Base-by-base conservation (phyloP, 2,797 vertebrate species). In the Chelonia mydas region DNA sequence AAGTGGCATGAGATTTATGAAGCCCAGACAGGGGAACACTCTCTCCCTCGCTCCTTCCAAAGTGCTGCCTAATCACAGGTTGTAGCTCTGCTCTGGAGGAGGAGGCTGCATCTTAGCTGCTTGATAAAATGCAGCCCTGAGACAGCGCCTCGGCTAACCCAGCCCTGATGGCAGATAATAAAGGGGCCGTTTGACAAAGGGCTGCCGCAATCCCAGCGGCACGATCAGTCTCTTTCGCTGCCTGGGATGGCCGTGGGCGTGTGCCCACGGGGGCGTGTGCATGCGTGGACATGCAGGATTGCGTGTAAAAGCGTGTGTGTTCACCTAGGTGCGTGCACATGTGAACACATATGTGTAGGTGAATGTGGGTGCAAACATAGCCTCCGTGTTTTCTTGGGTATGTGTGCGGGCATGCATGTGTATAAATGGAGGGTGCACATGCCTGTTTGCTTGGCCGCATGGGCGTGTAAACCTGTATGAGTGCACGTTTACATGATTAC, bases 31-130 rank as follows among this genome's bases (percentile, higher is more conserved):
- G 82, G 77, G 82, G 41, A 16, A 37, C 23, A 3, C 10, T 31
- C 77, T 80, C 54, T 80, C 82, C 54, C 78, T 76, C 80, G 61
- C 79, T 77, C 59, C 59, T 82, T 90, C 83, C 96, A 96, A 95
- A 96, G 96, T 95, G 96, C 96, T 96, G 59, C 92, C 91, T 96
- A 95, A 95, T 96, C 93, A 94, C 90, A 95, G 90, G 93, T 94
- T 96, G 94, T 92, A 80, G 77, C 61, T 72, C 74, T 15, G 41
- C 45, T 78, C 47, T 50, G 49, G 76, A 78, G 5, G 23, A 78
- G 47, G 84, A 49, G 88, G 87, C 85, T 88, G 91, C 33, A 83
- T 91, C 87, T 88, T 81, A 25, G 88, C 92, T 81, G 92, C 90
- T 87, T 94, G 87, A 94, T 92, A 90, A 92, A 82, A 90, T 83